A percentile compares a stretch with the other conserved stretches of the same genome.
phyloP scores from a whole-genome alignment of 2,113 vertebrate genomes.

The Engystomops pustulosus region DNA sequence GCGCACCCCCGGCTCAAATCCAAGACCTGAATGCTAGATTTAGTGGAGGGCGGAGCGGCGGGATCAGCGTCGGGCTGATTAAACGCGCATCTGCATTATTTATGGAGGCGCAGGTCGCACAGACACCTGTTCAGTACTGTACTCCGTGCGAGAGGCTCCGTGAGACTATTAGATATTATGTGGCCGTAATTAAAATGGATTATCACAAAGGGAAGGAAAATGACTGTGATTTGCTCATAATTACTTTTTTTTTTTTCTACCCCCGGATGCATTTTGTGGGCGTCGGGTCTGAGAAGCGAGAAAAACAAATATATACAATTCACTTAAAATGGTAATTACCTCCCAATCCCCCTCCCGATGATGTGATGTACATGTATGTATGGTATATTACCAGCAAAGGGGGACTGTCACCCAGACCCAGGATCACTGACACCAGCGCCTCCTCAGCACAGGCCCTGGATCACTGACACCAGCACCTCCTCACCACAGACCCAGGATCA shows the following conservation, averaged over 20 bases:
- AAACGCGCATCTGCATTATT: conserved; percentile 31
- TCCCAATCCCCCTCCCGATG: neutral
- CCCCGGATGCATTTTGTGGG: neutral
- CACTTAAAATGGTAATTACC: conserved; percentile 36
- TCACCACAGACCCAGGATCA: too few relatives aligned
- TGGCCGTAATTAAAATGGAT: conserved; percentile 29
- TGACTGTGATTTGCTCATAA: conserved; percentile 37
- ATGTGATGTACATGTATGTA: too few relatives aligned
- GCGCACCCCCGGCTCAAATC: neutral
- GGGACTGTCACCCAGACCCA: too few relatives aligned
- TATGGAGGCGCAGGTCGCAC: neutral
- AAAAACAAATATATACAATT: neutral
- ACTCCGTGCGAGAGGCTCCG: neutral
- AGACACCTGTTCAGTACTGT: conserved; percentile 15
- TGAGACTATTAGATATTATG: conserved; percentile 24
- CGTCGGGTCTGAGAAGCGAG: neutral
- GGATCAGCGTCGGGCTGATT: conserved; percentile 7
- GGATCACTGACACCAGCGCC: too few relatives aligned
- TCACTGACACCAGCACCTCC: too few relatives aligned
- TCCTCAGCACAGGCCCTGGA: too few relatives aligned
- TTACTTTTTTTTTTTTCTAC: conserved; percentile 36
- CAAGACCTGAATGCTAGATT: neutral
- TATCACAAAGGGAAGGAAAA: conserved; percentile 41
- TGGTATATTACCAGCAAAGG: too few relatives aligned
- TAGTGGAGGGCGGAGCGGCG: conserved; percentile 20